phyloP scores from a whole-genome alignment of 2,797 vertebrate species.

The Clarias platycephalus region DNA sequence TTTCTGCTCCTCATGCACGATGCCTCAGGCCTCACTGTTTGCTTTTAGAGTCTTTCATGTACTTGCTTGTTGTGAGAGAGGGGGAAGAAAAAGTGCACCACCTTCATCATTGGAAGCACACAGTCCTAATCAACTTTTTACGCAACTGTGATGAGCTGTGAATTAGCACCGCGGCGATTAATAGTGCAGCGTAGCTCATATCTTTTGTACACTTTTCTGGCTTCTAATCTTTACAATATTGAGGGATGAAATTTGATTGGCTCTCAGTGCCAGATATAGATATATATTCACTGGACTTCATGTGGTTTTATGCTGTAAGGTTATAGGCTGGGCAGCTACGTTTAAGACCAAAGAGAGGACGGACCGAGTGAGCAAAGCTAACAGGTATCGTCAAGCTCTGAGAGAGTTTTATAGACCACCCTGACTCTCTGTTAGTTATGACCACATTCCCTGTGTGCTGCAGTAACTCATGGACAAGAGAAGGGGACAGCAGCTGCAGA shows the following conservation, averaged over 20 bases:
- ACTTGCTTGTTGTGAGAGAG: neutral
- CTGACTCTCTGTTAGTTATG: neutral
- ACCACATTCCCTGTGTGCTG: neutral
- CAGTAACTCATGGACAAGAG: neutral
- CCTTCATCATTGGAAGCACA: neutral
- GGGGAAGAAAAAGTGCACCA: neutral
- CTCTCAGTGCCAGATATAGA: neutral
- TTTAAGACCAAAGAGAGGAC: neutral
- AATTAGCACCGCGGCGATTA: neutral
- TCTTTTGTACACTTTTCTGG: neutral
- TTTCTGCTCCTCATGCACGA: neutral
- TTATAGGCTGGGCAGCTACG: neutral
- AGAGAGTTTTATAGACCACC: neutral
- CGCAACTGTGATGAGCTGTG: neutral
- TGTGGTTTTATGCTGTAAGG: too few species aligned
- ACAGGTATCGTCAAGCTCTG: neutral
- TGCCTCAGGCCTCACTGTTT: too few species aligned
- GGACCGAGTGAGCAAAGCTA: neutral
- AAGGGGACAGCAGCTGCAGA: slow-evolving; percentile 4
- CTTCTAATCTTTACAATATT: neutral
- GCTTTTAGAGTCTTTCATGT: neutral
- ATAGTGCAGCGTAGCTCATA: neutral
- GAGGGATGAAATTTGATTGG: neutral
- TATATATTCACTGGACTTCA: neutral
- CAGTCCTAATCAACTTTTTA: neutral